Conservation (phyloP, 2,113 vertebrate species). For the Callionymus lyra region DNA sequence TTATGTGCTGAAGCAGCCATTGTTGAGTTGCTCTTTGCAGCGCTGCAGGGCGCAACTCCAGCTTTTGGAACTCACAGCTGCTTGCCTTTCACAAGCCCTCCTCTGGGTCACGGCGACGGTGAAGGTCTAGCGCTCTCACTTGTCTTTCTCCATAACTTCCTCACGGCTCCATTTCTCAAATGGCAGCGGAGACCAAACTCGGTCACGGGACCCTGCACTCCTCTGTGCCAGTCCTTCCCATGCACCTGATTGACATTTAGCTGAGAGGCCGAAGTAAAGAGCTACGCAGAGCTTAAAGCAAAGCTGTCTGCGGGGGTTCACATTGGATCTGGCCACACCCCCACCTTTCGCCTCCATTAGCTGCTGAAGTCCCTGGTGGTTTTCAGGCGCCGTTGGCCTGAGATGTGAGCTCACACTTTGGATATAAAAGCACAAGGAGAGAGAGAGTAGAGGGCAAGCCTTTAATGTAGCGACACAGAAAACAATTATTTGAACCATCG, state of each 20-base stretch:
- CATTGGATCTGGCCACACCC: constrained; percentile 22
- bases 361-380: constrained; percentile 16
- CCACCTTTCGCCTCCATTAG: constrained; percentile 35
- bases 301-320: constrained; percentile 29
- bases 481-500: constrained; percentile 36
- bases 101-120: constrained; percentile 27
- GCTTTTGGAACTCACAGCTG: constrained; percentile 33
- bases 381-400: constrained; percentile 13
- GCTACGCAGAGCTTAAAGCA: constrained; percentile 42
- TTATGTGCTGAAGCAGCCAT: constrained; percentile 55
- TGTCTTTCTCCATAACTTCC: neutral
- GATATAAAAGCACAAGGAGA: constrained; percentile 27
- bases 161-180: constrained; percentile 1
- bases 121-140: constrained; percentile 24
- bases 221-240: constrained; percentile 10
- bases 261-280: constrained; percentile 15
- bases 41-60: constrained; percentile 23
- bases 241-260: constrained; percentile 54
- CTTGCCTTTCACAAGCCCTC: constrained; percentile 38
- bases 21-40: constrained; percentile 50
- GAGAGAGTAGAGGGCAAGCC: constrained; percentile 12
- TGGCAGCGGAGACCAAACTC: no score
- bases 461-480: constrained; percentile 31
- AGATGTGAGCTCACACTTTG: constrained; percentile 22
- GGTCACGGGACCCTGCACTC: constrained; percentile 9